Evolutionary conservation across 2,888 invertebrate genomes (phyloP).

Genomic region (Argyresthia goedartella): DNA sequence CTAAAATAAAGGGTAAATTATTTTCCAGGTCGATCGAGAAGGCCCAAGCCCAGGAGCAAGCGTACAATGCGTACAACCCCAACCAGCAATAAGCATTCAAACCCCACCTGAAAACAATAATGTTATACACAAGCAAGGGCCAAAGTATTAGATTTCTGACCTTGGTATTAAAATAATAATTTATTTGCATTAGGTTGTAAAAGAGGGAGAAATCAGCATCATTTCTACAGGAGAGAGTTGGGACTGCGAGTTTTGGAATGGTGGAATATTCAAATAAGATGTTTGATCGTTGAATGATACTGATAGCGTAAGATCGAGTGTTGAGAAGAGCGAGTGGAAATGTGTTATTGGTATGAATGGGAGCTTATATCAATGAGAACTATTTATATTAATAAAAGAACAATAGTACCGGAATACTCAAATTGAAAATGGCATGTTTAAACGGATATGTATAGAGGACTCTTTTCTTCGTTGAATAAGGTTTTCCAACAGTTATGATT

Average conservation of each 20-base stretch:
- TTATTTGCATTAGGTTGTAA: constrained; percentile 3
- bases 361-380: no score
- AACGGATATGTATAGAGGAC: constrained; percentile 3
- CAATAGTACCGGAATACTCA: constrained; percentile 2
- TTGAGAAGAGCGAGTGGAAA: neutral
- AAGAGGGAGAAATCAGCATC: neutral
- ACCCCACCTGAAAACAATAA: constrained; percentile 31
- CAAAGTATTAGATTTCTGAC: constrained; percentile 4
- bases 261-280: neutral
- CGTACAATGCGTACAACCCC: constrained; percentile 69
- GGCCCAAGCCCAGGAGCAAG: constrained; percentile 70
- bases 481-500: constrained; percentile 12
- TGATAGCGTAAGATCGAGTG: neutral
- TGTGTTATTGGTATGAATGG: no score
- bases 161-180: constrained; percentile 5
- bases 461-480: constrained; percentile 9
- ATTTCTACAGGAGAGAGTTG: neutral
- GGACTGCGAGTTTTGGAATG: neutral
- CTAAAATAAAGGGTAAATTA: no score
- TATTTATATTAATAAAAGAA: neutral
- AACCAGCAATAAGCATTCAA: constrained; percentile 30
- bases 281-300: neutral
- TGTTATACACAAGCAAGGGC: constrained; percentile 16
- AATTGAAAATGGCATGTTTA: constrained; percentile 5
- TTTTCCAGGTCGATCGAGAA: constrained; percentile 62